Evolutionary conservation across 2,113 vertebrate genomes (phyloP), one percentile per base, ranked within the genome.

Genomic region (Eptesicus fuscus): DNA sequence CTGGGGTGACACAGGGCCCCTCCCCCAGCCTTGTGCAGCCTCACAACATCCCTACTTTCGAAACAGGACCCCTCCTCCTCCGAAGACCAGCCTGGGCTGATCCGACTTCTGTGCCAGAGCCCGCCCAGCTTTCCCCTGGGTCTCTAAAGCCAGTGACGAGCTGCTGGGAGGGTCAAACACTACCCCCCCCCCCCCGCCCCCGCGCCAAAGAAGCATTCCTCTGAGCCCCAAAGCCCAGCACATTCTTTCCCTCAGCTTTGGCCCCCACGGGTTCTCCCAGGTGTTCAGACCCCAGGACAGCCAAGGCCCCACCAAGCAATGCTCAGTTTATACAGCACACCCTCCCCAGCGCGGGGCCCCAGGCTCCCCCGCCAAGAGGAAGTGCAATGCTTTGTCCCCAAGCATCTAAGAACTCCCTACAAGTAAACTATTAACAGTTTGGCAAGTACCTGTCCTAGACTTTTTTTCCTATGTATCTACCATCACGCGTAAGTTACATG

Each of bases 401-500:
- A 37, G 42, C 76, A 25, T 23, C 53, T 73, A 22, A 65, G 79
- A 37, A 25, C 9, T 35, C 12, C 61, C 32, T 28, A 32, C n/a
- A 42, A 18, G 32, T 70, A 65, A 96, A 73, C 14, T 63, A n/a
- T 70, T 83, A 88, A 70, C 37, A 59, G 17, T 86, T 79, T 51
- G 83, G 65, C 4, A 0, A 71, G 76, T 61, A 63, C 51, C 76
- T 87, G n/a, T 87, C 70, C 40, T n/a, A 13, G 20, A 80, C 51
- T 59, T 87, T 47, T 47, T 79, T 7, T 3, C 8, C 40, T 79
- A 67, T 16, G 56, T 23, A 5, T 69, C 47, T 9, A 76, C 30
- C 70, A 32, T 92, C 79, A 35, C 9, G 11, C 44, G 8, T 88
- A 84, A 88, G 82, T 53, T 95, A 70, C 53, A 20, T 35, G 70